Evolutionary conservation across 2,113 vertebrate species (phyloP), one percentile per base, ranked within the genome.

Genomic region (Pardalotus punctatus): DNA sequence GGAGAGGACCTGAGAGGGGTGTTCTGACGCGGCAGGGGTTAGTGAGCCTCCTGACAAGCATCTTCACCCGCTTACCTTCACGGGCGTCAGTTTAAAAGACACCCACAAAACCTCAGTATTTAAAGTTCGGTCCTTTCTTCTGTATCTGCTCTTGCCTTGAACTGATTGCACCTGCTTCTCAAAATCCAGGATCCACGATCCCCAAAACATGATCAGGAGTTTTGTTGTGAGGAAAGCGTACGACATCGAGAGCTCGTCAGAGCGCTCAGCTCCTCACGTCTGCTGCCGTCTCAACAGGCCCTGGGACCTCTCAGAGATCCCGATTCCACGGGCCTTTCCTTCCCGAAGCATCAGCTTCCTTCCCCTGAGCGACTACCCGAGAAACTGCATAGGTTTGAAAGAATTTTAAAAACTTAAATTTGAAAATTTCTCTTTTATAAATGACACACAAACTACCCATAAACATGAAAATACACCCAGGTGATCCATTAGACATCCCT

Each of bases 181-280:
- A 18, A 65, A 76, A 42, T 6, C 5, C 17, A 43, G 67, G 19
- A 10, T 61, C 13, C 3, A 2, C 14, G 24, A 38, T 15, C 10
- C 43, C 11, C 47, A 29, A 24, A 48, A 38, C 21, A 3, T 12
- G 4, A 22, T 12, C 11, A 3, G 19, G 48, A 14, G 9, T 47
- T 72, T 6, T 24, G 9, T 18, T 14, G 33, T 21, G 56, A 61
- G 42, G 24, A 57, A 5, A 40, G 29, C 3, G 4, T 21, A 6
- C 0, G 3, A 5, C 35, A n/a, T 21, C 0, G 4, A n/a, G 35
- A 31, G 10, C 21, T 57, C 1, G 0, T 4, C 42, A 2, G 3
- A 13, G 18, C 2, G 3, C 23, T 11, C 4, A 22, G 19, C 14
- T 57, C 8, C 21, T 50, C 23, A 19, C 3, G 0, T 16, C 11